phyloP scores from a whole-genome alignment of 2,113 vertebrate species.

The Lethenteron reissneri region DNA sequence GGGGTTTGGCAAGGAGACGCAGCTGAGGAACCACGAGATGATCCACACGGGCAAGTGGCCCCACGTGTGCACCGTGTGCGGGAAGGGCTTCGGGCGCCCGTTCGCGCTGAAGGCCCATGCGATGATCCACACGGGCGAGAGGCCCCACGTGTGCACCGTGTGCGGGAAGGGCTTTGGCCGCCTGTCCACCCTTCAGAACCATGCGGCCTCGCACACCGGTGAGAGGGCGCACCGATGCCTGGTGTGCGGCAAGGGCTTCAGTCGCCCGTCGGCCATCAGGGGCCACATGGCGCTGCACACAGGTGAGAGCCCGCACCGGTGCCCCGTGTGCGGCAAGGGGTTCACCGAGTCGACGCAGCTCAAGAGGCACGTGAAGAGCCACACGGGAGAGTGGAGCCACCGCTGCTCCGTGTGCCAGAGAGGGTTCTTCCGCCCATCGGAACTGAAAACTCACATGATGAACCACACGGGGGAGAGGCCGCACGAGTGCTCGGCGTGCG shows the following conservation, averaged over 20 bases:
- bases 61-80: background rate
- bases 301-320: slow-evolving; percentile 1
- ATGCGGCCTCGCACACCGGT: background rate
- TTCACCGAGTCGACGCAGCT: slow-evolving; percentile 20
- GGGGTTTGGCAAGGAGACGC: slow-evolving; percentile 1
- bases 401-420: slow-evolving; percentile 18
- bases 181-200: slow-evolving; percentile 6
- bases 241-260: slow-evolving; percentile 3
- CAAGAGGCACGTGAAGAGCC: slow-evolving; percentile 19
- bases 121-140: background rate
- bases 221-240: background rate
- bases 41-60: slow-evolving; percentile 1
- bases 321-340: slow-evolving; percentile 18
- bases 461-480: slow-evolving; percentile 10
- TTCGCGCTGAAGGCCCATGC: background rate
- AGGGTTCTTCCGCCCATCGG: slow-evolving; percentile 36
- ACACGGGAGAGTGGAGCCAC: slow-evolving; percentile 14
- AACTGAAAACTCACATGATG: slow-evolving; percentile 17
- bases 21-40: slow-evolving; percentile 5
- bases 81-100: slow-evolving; percentile 4
- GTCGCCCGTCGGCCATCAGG: background rate
- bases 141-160: background rate
- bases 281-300: background rate
- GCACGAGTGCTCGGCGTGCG: slow-evolving; percentile 18
- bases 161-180: slow-evolving; percentile 7